A percentile compares a stretch with the other conserved stretches of the same genome.
phyloP scores from a whole-genome alignment of 2,888 invertebrate genomes.

The Eremobia ochroleuca region DNA sequence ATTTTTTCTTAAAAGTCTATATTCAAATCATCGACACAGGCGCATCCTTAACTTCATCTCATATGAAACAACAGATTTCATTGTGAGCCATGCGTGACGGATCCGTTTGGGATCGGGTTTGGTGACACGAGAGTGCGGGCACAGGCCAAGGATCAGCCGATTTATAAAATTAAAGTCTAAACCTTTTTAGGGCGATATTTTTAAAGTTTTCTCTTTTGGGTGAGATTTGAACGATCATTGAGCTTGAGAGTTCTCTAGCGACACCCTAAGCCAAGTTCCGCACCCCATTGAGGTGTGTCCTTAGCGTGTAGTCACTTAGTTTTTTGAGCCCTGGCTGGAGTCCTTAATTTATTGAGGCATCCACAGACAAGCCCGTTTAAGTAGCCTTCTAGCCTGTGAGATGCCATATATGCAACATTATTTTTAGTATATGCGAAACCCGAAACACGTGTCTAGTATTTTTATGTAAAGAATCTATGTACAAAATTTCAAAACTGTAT shows the following conservation, averaged over 20 bases:
- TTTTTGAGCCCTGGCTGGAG: no score
- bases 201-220: conserved; percentile 15
- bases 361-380: no score
- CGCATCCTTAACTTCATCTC: conserved; percentile 64
- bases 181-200: conserved; percentile 10
- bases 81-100: conserved; percentile 81
- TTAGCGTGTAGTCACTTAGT: no score
- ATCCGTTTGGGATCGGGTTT: conserved; percentile 81
- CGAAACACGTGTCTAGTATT: no score
- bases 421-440: no score
- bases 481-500: no score
- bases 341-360: no score
- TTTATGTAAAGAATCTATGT: no score
- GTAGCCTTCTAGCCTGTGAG: no score
- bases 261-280: no score
- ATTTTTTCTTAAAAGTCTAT: conserved; percentile 20
- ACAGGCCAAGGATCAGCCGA: conserved; percentile 75
- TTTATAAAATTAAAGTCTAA: conserved; percentile 54
- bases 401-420: no score
- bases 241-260: not conserved
- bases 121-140: conserved; percentile 75
- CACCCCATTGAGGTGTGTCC: no score
- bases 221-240: not conserved
- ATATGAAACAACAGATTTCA: conserved; percentile 81
- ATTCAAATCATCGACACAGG: conserved; percentile 29